These are phyloP conservation scores for Actenoides hombroni DNA, from an alignment of 2,113 vertebrate genomes.

Conservation along the genomic window DNA sequence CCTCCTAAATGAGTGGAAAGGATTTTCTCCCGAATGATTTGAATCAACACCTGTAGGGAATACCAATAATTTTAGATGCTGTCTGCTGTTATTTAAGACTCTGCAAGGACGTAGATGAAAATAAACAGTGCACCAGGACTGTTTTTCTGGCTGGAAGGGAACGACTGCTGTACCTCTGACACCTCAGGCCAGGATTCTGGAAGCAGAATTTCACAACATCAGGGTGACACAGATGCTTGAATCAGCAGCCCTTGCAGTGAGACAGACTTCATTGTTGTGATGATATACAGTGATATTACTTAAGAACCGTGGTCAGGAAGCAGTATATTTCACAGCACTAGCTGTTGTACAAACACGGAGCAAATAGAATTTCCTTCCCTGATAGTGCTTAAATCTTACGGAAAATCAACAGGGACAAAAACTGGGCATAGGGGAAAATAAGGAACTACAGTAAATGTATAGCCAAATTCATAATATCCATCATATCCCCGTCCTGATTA, in stretches of 20 bases:
- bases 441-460: not conserved
- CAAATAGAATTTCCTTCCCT: not conserved
- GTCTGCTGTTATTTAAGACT: not conserved
- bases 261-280: not conserved
- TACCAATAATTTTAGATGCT: not conserved
- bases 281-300: not conserved
- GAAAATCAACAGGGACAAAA: not conserved
- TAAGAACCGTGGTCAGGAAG: not conserved
- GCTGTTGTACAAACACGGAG: not conserved
- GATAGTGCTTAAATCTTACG: not conserved
- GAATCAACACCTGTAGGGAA: not conserved
- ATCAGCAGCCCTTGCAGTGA: not conserved
- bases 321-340: not conserved
- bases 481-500: not conserved
- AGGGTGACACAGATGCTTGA: not conserved
- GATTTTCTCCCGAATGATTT: not conserved
- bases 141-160: not conserved
- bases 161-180: rapidly evolving
- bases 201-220: not conserved
- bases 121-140: not conserved
- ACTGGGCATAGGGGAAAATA: not conserved
- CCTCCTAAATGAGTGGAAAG: not conserved
- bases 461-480: not conserved
- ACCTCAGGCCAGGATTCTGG: not conserved
- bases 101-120: not conserved